Evolutionary conservation across 2,888 invertebrate genomes (phyloP).

Genomic region (Drosophila anceps): DNA sequence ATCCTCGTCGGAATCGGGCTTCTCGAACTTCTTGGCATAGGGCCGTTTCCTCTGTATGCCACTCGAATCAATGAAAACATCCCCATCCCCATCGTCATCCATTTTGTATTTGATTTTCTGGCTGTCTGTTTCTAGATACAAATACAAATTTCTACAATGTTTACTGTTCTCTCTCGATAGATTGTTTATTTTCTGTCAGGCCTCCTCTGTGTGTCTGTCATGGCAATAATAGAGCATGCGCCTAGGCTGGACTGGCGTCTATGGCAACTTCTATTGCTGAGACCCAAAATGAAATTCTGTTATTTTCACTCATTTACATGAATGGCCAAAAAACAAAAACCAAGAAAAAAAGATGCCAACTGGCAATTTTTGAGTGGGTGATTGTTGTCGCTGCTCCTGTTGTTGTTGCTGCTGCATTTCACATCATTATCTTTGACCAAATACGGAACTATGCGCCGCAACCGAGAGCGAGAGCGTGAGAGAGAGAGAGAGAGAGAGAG

Average conservation of each 20-base stretch:
- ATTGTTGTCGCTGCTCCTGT: slow-evolving; percentile 62
- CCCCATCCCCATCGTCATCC: slow-evolving; percentile 47
- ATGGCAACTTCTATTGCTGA: slow-evolving; percentile 40
- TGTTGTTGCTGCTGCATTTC: slow-evolving; percentile 62
- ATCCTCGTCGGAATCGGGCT: slow-evolving; percentile 74
- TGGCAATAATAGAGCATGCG: slow-evolving; percentile 56
- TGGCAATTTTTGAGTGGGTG: slow-evolving; percentile 78
- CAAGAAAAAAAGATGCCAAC: slow-evolving; percentile 5
- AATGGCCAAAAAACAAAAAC: slow-evolving; percentile 11
- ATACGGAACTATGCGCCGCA: slow-evolving; percentile 72
- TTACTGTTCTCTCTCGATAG: neutral
- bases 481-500: neutral
- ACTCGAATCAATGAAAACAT: neutral
- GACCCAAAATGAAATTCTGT: slow-evolving; percentile 70
- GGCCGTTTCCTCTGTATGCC: slow-evolving; percentile 28
- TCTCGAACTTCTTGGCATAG: slow-evolving; percentile 65
- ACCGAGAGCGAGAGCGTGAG: neutral
- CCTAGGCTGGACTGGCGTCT: slow-evolving; percentile 8
- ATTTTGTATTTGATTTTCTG: slow-evolving; percentile 21
- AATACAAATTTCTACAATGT: slow-evolving; percentile 1
- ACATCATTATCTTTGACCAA: slow-evolving; percentile 81
- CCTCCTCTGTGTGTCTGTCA: slow-evolving; percentile 24
- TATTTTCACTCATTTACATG: slow-evolving; percentile 81
- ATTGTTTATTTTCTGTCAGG: slow-evolving; percentile 12
- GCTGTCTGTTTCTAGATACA: neutral